Conservation (phyloP, 2,113 vertebrate species). For the Glaucomys volans region DNA sequence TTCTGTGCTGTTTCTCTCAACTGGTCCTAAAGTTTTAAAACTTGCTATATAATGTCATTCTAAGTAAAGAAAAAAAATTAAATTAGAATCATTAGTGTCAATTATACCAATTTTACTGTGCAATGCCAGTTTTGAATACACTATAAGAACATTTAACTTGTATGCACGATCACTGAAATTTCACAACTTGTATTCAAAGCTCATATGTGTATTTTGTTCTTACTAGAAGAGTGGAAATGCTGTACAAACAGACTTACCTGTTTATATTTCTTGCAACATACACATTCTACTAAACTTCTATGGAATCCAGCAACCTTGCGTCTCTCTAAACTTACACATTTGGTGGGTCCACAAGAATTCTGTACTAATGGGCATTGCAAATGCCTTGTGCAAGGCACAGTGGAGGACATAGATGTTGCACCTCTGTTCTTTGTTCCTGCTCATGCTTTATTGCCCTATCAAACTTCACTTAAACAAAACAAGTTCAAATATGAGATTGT, state of each 20-base stretch:
- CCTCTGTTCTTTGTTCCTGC: not conserved
- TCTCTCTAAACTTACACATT: not conserved
- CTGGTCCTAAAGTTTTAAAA: not conserved
- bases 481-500: not conserved
- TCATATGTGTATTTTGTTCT: not conserved
- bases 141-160: not conserved
- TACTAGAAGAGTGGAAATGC: not conserved
- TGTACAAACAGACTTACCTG: not conserved
- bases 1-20: not conserved
- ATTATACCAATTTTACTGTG: not conserved
- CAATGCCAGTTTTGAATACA: not conserved
- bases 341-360: not conserved
- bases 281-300: not conserved
- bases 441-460: not conserved
- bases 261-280: not conserved
- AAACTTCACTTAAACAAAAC: not conserved
- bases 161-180: constrained; percentile 18
- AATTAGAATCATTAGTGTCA: not conserved
- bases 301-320: not conserved
- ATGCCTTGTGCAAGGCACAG: not conserved
- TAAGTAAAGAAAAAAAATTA: not conserved
- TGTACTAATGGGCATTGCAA: not conserved
- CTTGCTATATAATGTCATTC: not conserved
- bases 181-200: not conserved
- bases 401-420: not conserved